Evolutionary conservation across 2,888 invertebrate species (phyloP), one percentile per base, ranked within the genome.

Genomic region (Scrobipalpa atriplicella): DNA sequence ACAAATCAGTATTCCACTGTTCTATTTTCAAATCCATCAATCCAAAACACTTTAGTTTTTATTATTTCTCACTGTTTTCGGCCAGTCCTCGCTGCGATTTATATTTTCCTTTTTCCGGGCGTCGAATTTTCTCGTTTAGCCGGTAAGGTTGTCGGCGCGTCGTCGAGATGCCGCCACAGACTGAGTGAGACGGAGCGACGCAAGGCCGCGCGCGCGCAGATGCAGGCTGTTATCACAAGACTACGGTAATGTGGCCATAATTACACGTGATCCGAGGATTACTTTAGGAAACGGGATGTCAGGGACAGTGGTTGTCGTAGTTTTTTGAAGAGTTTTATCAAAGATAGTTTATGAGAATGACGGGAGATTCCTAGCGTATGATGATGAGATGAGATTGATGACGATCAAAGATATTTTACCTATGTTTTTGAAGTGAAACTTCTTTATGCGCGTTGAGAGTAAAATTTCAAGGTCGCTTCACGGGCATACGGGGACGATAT

Each of bases 201-300:
- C 86, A 78, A 78, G 77, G 76, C 75, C 81, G 86, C 88, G 69
- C 64, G 69, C 62, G 84, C 85, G 89, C 84, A 76, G 87, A 85
- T 86, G 82, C 77, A 80, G 77, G 75, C 76, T 87, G 82, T 88
- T 91, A 91, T 89, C 91, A 87, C 81, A 81, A 86, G 81, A 74
- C 79, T 29, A 52, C 9, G 8, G 16, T 66, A 71, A 56, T 67
- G 76, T 74, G 71, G 65, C 74, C 73, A 75, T 66, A 61, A 54
- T 39, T 16, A 10, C 36, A 21, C 66, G 70, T 51, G 68, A 67
- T 43, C 43, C 72, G 69, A 70, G 66, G 56, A 71, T 67, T 64
- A 19, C 9, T 8, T 19, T 18, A 18, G 16, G 7, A 29, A 29
- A 3, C 5, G 5, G 29, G 29, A 29, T 29, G 29, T 29, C 29